Base-by-base conservation (phyloP, 2,888 invertebrate genomes). In the Timandra comae region DNA sequence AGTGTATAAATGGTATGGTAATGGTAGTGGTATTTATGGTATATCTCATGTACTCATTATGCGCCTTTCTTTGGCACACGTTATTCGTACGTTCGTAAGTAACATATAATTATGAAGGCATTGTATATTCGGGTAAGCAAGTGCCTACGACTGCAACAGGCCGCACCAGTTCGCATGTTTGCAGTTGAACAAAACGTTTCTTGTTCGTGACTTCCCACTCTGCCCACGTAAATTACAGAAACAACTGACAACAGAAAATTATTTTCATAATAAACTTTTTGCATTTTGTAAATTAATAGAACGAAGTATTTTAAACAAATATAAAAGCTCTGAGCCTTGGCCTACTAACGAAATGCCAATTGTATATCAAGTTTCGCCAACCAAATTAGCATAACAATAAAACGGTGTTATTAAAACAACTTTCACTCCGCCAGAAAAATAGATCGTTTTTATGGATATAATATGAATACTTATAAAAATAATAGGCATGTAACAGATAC, bases 261-360 rank as follows among this genome's bases (percentile, higher is more conserved):
- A 29, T 41, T 43, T 41, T 29, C 33, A 38, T 38, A n/a, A n/a
- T n/a, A n/a, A n/a, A 40, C 22, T 12, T 22, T 32, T n/a, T 29
- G 33, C 30, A 34, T 33, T 38, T 35, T 36, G 4, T 6, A 12
- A 37, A 36, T 32, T 25, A 7, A 38, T 30, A 35, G 30, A 36
- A 22, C 38, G 32, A 28, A 16, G 36, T 37, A 43, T 39, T 38
- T 42, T 30, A 31, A 36, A 34, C 16, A 19, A 24, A 30, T 33
- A 30, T 11, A 29, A 35, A 29, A 27, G 31, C 24, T 25, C 31
- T 35, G 36, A 39, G 30, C 48, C 48, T 48, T 48, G 48, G 30
- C 43, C 48, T 41, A 50, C 34, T 40, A 37, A 46, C 38, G 36
- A 46, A 46, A 43, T 43, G 42, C 36, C 42, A 46, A 43, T 34